Percentiles rank a stretch among this genome's conserved stretches.
Evolutionary conservation across 2,113 vertebrate species (phyloP).

Genomic region (Meriones unguiculatus): DNA sequence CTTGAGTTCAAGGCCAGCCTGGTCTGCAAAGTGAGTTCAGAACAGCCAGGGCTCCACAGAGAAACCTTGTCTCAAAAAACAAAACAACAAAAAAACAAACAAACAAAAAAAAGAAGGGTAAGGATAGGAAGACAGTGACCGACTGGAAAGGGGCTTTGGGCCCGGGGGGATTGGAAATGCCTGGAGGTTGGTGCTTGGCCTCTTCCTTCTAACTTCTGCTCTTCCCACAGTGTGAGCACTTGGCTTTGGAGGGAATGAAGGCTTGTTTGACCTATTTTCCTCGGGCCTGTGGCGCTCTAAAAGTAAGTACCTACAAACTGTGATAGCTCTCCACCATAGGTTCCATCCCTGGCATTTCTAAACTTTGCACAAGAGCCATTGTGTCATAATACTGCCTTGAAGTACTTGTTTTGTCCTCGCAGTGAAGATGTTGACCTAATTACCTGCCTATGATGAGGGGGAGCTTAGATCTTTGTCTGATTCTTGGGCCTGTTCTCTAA

Average conservation of each 20-base stretch:
- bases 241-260: slow-evolving; percentile 93
- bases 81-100: too few relatives aligned
- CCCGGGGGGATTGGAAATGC: background rate
- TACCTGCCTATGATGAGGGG: background rate
- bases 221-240: slow-evolving; percentile 89
- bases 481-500: background rate
- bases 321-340: background rate
- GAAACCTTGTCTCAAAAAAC: too few relatives aligned
- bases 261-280: slow-evolving; percentile 94
- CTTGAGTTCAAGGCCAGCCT: too few relatives aligned
- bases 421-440: background rate
- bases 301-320: slow-evolving; percentile 85
- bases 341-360: background rate
- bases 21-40: too few relatives aligned
- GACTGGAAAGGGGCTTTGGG: background rate
- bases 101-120: background rate
- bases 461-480: background rate
- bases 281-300: slow-evolving; percentile 93
- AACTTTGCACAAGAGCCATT: background rate
- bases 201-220: background rate
- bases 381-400: background rate
- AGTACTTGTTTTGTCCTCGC: background rate
- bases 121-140: background rate
- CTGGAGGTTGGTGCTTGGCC: background rate
- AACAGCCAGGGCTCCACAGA: too few relatives aligned